These are phyloP conservation scores for Aldrovandia affinis DNA, from an alignment of 2,797 vertebrate genomes.

Conservation along the genomic window DNA sequence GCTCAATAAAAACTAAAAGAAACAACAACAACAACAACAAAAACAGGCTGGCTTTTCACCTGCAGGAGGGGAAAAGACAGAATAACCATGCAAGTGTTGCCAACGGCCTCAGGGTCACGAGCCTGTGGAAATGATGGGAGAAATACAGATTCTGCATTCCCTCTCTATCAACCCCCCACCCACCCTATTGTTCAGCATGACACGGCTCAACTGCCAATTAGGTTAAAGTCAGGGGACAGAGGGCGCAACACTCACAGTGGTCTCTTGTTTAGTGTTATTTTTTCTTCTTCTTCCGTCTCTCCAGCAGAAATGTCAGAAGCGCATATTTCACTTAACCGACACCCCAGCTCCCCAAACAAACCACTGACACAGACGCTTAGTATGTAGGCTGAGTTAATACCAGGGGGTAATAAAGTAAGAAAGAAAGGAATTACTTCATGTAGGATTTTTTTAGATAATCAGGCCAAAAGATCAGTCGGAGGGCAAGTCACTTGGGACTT, in stretches of 20 bases:
- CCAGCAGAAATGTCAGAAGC: background rate
- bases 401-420: background rate
- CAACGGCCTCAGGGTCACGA: background rate
- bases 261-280: background rate
- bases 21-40: too few relatives aligned
- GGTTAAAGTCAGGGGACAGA: constrained; percentile 10
- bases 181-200: background rate
- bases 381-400: background rate
- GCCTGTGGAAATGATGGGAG: background rate
- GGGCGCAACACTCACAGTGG: background rate
- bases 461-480: background rate
- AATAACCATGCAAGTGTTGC: background rate
- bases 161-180: background rate
- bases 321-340: background rate
- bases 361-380: background rate
- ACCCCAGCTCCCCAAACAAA: background rate
- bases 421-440: background rate
- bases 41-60: background rate
- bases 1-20: too few relatives aligned
- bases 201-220: constrained; percentile 27
- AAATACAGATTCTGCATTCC: background rate
- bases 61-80: background rate
- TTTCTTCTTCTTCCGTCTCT: background rate
- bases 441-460: background rate
- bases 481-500: background rate